These are phyloP conservation scores for Paracanthobrama guichenoti DNA, from an alignment of 2,113 vertebrate species.

Conservation along the genomic window DNA sequence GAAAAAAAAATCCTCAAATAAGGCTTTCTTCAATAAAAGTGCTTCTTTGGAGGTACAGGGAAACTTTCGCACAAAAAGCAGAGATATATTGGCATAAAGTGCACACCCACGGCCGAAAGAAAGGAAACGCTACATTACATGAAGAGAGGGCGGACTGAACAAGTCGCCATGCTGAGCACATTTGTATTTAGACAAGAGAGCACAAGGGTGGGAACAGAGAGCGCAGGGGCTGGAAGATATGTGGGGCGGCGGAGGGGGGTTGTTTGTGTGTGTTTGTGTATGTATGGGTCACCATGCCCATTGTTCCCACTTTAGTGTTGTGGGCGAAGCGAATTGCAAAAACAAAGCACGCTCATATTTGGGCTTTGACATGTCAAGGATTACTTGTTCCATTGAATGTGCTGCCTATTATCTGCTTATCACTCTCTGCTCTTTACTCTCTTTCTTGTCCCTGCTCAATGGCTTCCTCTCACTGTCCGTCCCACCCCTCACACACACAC, in stretches of 20 bases:
- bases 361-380: slow-evolving; percentile 83
- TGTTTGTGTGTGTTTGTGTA: slow-evolving; percentile 68
- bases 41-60: slow-evolving; percentile 56
- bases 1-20: neutral
- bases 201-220: slow-evolving; percentile 72
- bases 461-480: slow-evolving; percentile 74
- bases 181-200: slow-evolving; percentile 79
- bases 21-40: slow-evolving; percentile 59
- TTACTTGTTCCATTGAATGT: slow-evolving; percentile 84
- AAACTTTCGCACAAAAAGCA: slow-evolving; percentile 60
- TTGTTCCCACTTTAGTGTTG: slow-evolving; percentile 72
- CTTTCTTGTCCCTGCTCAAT: slow-evolving; percentile 83
- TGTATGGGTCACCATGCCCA: slow-evolving; percentile 68
- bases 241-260: slow-evolving; percentile 51
- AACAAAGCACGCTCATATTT: slow-evolving; percentile 88
- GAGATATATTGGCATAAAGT: slow-evolving; percentile 69
- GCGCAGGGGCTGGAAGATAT: slow-evolving; percentile 62
- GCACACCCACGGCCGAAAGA: slow-evolving; percentile 66
- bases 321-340: slow-evolving; percentile 81
- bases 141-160: slow-evolving; percentile 76
- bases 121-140: slow-evolving; percentile 64
- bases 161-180: slow-evolving; percentile 75
- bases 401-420: slow-evolving; percentile 85
- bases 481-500: slow-evolving; percentile 64
- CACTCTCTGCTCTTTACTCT: slow-evolving; percentile 89